Base-by-base conservation (phyloP, 2,797 vertebrate species). In the Poecilia picta region DNA sequence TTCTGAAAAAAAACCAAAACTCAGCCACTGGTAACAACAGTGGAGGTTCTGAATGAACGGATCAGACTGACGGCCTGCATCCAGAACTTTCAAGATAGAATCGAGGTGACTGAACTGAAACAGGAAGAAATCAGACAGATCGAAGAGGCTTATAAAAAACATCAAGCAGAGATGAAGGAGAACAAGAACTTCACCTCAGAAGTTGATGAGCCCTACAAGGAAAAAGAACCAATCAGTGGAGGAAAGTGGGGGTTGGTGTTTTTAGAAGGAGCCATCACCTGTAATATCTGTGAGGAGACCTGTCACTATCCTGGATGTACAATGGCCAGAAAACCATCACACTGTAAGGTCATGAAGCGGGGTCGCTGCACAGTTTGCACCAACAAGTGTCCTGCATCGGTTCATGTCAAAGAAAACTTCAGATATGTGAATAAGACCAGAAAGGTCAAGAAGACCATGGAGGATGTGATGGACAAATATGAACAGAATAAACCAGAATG, bases 81-180 rank as follows among this genome's bases (percentile, higher is more conserved):
- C 75, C 75, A 76, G 7, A 76, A 76, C 59, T 31, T 76, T 62
- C 6, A 76, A 23, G 59, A 76, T 1, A 76, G 57, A 66, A 76
- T 76, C 74, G 1, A 68, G 2, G n/a, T n/a, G n/a, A n/a, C 6
- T 36, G 28, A 51, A 18, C 18, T 8, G 28, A 64, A 64, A 25
- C n/a, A 64, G 43, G 8, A 5, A 0, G 55, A 76, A 25, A 64
- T 66, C 11, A 64, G 2, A 28, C 51, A 45, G 39, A 76, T 1
- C 16, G 1, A 66, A 36, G 23, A 49, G 8, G 55, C 4, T 31
- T 3, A 8, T 12, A 47, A 46, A 5, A 47, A n/a, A 39, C 46
- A 68, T 28, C 8, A 76, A 51, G 7, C 5, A n/a, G 33, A 76
- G 23, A 41, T 76, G 31, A 2, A 64, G 31, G n/a, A n/a, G n/a